These are phyloP conservation scores for Proales similis DNA, from an alignment of 1,140 invertebrate genomes.

Conservation along the genomic window DNA sequence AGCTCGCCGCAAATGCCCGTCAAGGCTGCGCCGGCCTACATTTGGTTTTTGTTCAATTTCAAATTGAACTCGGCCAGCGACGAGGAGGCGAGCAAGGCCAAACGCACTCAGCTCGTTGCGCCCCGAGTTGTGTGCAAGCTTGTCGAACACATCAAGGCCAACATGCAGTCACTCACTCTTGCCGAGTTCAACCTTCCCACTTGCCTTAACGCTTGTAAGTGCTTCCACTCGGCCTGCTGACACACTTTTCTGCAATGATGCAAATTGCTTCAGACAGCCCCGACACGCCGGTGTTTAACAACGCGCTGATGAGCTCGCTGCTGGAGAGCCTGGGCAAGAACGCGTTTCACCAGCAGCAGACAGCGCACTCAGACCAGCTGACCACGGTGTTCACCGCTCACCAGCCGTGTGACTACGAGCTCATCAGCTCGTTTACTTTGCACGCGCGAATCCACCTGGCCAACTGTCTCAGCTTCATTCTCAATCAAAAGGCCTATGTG, in stretches of 20 bases:
- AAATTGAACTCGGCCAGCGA: constrained; percentile 1
- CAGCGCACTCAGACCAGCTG: neutral
- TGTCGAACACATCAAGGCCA: too few species aligned
- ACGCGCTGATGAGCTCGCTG: constrained; percentile 5
- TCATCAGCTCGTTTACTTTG: constrained; percentile 12
- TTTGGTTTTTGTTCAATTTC: constrained; percentile 11
- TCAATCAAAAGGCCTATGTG: constrained; percentile 11
- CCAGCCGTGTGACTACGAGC: constrained; percentile 6
- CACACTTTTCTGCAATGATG: too few species aligned
- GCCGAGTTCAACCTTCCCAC: neutral
- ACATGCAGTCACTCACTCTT: too few species aligned
- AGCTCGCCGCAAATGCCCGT: neutral
- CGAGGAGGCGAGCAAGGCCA: neutral
- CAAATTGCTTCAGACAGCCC: neutral
- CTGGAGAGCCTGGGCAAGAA: constrained; percentile 29
- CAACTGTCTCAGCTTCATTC: neutral
- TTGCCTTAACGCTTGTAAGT: constrained; percentile 35
- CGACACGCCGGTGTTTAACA: constrained; percentile 3
- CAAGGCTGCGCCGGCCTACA: neutral
- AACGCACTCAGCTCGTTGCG: neutral
- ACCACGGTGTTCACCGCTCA: constrained; percentile 30
- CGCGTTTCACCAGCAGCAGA: constrained; percentile 12
- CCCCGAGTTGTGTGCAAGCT: too few species aligned
- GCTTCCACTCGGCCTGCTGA: too few species aligned
- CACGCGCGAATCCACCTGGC: constrained; percentile 7